Base-by-base conservation (phyloP, 2,113 vertebrate genomes). In the Perccottus glenii region DNA sequence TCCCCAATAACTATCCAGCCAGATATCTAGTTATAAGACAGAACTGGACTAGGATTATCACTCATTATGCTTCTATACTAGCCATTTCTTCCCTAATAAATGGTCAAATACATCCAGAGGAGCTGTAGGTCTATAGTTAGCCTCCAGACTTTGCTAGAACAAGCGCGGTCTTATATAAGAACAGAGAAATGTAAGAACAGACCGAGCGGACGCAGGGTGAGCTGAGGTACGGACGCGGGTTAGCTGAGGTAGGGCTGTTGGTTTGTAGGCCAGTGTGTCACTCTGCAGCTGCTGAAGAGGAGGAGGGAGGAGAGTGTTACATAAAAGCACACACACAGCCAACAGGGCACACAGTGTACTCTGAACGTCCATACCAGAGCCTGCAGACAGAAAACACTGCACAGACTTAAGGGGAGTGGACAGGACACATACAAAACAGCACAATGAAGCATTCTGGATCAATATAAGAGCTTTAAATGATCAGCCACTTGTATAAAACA, bases 251-350 rank as follows among this genome's bases (percentile, higher is more conserved):
- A 38, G 52, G 32, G 2, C 52, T 15, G 38, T 0, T 15, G 33
- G 33, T 38, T 55, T 55, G 52, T 55, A 55, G 52, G 52, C 52
- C 33, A 55, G 32, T 55, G 33, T 55, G 52, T 55, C 52, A 55
- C 33, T 15, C 52, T 55, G 52, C 52, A 55, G 33, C 52, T 55
- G 52, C 52, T n/a, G n/a, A n/a, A 12, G 33, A 33, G 32, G 32
- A 6, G 14, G 11, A 6, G 51, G 0, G 2, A 11, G 52, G 8
- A 32, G 12, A 38, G 52, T 8, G 33, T 55, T 55, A 55, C 12
- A 11, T 55, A 55, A 55, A 36, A 5, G 52, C 52, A 7, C 35
- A 36, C 33, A 33, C 52, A 35, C 52, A 55, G 12, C 52, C 33
- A 36, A 35, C 52, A 55, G 52, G 52, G 51, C 51, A 55, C 52